Base-by-base conservation (phyloP, 1,140 invertebrate genomes). In the Meloidogyne hapla region DNA sequence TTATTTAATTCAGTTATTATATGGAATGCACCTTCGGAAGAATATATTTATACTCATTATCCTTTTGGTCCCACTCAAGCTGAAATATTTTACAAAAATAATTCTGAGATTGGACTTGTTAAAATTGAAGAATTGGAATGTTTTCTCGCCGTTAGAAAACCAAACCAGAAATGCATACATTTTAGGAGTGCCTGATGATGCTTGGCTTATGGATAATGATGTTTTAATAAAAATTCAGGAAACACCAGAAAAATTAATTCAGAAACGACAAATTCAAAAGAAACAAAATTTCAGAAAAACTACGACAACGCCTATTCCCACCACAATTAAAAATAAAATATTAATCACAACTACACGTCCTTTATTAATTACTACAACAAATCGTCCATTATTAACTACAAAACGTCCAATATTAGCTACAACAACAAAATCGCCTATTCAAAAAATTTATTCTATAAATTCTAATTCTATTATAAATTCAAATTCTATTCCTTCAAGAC, bases 11-110 rank as follows among this genome's bases (percentile, higher is more conserved):
- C 40, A 2, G 10, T 42, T 1, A 9, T 69, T 1, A 15, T 69
- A 21, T 69, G 67, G 67, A n/a, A 25, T 2, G 25, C 48, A 2
- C 67, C 67, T 3, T 69, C 67, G 0, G 26, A 33, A 15, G 28
- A 69, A 38, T 38, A 23, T 69, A 45, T 40, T 40, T 25, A 69
- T 15, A 38, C 67, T 2, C 67, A 69, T 38, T 69, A 45, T 69
- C 18, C 48, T 2, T 45, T 33, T 38, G 67, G 67, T 21, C 67
- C 67, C 0, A 25, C 25, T 2, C 12, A 10, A 9, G 48, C 26
- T 3, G 67, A 69, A 38, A 69, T 69, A 25, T 69, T 40, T 40
- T 48, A 40, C 9, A 25, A 33, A 69, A 69, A 38, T 12, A 48
- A 42, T 42, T 42, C 40, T 42, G 1, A 13, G 1, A 42, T 42